Conservation (phyloP, 2,797 vertebrate species). For the Hylomyscus alleni region DNA sequence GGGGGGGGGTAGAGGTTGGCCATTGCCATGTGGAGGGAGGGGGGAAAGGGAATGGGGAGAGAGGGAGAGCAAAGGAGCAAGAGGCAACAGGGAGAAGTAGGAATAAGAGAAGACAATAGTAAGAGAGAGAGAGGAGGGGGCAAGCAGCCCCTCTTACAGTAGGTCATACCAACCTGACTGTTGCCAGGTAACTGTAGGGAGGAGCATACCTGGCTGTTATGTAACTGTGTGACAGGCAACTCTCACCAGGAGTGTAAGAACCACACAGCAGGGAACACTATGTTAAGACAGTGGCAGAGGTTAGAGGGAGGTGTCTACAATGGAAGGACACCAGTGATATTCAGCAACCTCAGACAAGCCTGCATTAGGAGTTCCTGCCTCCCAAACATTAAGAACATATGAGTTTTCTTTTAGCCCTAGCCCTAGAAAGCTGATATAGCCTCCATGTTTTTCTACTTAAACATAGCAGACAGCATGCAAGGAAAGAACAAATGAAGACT, state of each 20-base stretch:
- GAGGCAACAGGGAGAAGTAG: too few relatives aligned
- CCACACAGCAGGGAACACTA: background rate
- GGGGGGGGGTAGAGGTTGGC: too few relatives aligned
- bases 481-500: background rate
- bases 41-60: too few relatives aligned
- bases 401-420: background rate
- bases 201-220: too few relatives aligned
- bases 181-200: too few relatives aligned
- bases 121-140: too few relatives aligned
- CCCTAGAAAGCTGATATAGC: background rate
- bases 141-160: too few relatives aligned
- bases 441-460: background rate
- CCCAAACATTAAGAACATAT: background rate
- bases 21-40: too few relatives aligned
- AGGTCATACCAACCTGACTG: too few relatives aligned
- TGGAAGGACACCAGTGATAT: background rate
- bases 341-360: background rate
- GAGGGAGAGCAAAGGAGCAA: too few relatives aligned
- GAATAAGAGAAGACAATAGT: too few relatives aligned
- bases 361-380: background rate
- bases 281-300: background rate
- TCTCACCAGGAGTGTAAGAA: background rate
- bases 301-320: background rate
- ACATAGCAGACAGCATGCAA: background rate
- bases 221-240: background rate